Evolutionary conservation across 2,888 invertebrate species (phyloP), one percentile per base, ranked within the genome.

Genomic region (Drosophila helvetica): DNA sequence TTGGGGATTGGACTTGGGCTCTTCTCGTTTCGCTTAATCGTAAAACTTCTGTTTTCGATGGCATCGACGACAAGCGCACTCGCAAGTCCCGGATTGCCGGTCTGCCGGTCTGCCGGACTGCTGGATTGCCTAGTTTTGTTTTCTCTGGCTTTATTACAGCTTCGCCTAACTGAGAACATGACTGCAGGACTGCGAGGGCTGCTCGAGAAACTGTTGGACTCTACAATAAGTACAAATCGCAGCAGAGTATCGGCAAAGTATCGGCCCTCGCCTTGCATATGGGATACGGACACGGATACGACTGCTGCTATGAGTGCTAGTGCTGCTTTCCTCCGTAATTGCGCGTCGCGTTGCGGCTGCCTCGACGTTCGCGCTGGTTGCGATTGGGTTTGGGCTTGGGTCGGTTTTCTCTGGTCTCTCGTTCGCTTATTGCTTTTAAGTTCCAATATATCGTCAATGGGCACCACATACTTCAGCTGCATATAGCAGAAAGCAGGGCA

Each of bases 11-110:
- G 51, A 46, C 30, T 51, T 76, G 62, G 62, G 63, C 74, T 50
- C 72, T 75, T 63, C 77, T 75, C 69, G 73, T 68, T 72, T 74
- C 67, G 62, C 64, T 76, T 79, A 88, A 78, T 81, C 74, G 73
- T 59, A 51, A 62, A 74, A 76, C 70, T 64, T 71, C 76, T 75
- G 77, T 69, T 74, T 74, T 77, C 65, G 74, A 79, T 77, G 78
- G 78, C 69, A 55, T 52, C 74, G 79, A 61, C 69, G 70, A 74
- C 74, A 74, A 67, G 64, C 53, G 25, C 33, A 27, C 12, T 55
- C 17, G 25, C 51, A 57, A 18, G 19, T 19, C 47, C n/a, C 48
- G n/a, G 22, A 15, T 22, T 12, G 48, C 42, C 57, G 27, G 10
- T 7, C 30, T 42, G 52, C 9, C 48, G 22, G 22, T 5, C 22